Base-by-base conservation (phyloP, 2,113 vertebrate genomes). In the Girardinichthys multiradiatus region DNA sequence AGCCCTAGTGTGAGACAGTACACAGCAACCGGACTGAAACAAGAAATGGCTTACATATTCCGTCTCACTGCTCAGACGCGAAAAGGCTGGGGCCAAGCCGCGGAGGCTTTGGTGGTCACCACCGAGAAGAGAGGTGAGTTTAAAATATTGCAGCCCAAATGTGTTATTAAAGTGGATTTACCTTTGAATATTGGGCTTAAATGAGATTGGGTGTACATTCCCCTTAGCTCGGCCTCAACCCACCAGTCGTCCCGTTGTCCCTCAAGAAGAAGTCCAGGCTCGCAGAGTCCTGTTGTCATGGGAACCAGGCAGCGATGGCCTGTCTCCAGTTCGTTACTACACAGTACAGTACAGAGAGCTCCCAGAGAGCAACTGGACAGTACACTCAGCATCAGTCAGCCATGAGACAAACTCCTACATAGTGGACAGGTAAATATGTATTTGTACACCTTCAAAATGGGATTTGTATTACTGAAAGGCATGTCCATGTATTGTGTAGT, bases 221-320 rank as follows among this genome's bases (percentile, higher is more conserved):
- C 58, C 68, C 64, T 39, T 92, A 99, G 98, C 92, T 59, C 97
- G 94, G 48, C 97, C 97, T 0, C 97, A 99, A 84, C 96, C 98
- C 48, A 96, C 97, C 1, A 95, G 97, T 91, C 96, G 95, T 37
- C 98, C 96, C 0, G 39, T 87, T 31, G 95, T 94, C 82, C 95
- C 93, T 72, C 94, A 95, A 85, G 92, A 94, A 72, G 91, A 95
- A 57, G 94, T 95, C 29, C 92, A 91, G 76, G 91, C 94, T 30
- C 95, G 96, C 33, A 95, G 92, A 10, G 97, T 98, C 88, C 91
- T 98, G 83, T 94, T 99, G 65, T 95, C 95, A 84, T 99, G 98
- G 98, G 96, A 98, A 93, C 96, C 97, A 0, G 98, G 98, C 86
- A 98, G 97, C 2, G 97, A 99, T 0, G 98, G 98, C 39, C 95